Conservation (phyloP, 2,888 invertebrate genomes). For the Julus scanicus region DNA sequence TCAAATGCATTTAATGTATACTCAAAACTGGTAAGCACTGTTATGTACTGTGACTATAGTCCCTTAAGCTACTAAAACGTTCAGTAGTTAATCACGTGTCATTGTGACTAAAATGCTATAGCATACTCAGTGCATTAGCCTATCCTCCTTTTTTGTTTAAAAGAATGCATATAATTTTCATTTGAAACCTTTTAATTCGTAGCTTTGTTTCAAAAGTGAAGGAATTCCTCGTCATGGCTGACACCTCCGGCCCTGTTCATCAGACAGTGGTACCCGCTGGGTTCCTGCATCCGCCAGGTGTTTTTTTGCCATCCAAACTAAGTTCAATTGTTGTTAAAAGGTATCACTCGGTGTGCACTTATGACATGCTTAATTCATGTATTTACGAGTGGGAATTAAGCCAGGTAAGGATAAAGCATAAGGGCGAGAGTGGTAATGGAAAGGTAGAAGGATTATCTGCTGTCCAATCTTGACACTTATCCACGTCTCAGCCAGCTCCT, state of each 20-base stretch:
- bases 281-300: not conserved
- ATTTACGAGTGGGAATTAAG: slow-evolving; percentile 24
- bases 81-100: too few relatives aligned
- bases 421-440: slow-evolving; percentile 1
- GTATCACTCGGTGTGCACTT: slow-evolving; percentile 33
- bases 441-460: not conserved
- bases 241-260: not conserved
- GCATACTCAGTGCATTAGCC: too few relatives aligned
- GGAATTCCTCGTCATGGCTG: not conserved
- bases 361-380: slow-evolving; percentile 33
- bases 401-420: not conserved
- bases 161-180: not conserved
- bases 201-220: not conserved
- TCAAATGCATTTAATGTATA: too few relatives aligned
- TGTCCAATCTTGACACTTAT: not conserved
- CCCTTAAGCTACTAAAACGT: too few relatives aligned
- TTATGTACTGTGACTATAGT: too few relatives aligned
- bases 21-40: too few relatives aligned
- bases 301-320: not conserved
- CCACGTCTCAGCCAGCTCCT: not conserved
- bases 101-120: too few relatives aligned
- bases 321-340: slow-evolving; percentile 17
- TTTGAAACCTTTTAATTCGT: not conserved
- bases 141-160: not conserved
- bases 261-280: slow-evolving; percentile 2